phyloP scores from a whole-genome alignment of 2,888 invertebrate species.

The Limnephilus rhombicus region DNA sequence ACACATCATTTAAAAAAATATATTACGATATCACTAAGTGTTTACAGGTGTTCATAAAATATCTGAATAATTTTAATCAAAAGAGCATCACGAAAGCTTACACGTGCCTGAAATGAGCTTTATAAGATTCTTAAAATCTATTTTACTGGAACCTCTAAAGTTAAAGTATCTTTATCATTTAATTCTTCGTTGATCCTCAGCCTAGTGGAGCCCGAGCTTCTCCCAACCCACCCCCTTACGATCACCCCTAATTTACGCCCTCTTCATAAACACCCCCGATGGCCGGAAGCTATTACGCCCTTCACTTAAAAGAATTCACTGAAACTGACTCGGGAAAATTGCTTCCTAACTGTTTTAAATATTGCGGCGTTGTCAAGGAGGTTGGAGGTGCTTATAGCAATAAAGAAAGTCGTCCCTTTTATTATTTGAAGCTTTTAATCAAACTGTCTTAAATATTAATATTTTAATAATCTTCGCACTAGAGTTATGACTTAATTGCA shows the following conservation, averaged over 20 bases:
- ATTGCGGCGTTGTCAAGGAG: slow-evolving; percentile 22
- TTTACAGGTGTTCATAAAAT: neutral
- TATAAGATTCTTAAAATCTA: neutral
- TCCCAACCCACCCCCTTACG: neutral
- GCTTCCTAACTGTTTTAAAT: slow-evolving; percentile 55
- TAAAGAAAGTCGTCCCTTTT: neutral
- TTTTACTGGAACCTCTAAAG: neutral
- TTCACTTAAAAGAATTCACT: slow-evolving; percentile 50
- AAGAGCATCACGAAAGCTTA: neutral
- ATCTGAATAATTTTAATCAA: neutral
- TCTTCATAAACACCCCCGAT: slow-evolving; percentile 33
- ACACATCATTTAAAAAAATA: no score
- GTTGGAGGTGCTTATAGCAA: slow-evolving; percentile 4
- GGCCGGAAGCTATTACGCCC: slow-evolving; percentile 54
- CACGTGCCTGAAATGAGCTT: neutral
- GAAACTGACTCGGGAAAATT: slow-evolving; percentile 46
- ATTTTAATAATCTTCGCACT: neutral
- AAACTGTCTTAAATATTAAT: neutral
- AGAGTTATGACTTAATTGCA: neutral
- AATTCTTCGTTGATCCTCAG: slow-evolving; percentile 36
- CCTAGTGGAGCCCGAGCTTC: neutral
- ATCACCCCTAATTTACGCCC: slow-evolving; percentile 39
- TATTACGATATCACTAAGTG: neutral
- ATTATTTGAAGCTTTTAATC: neutral
- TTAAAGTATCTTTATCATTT: slow-evolving; percentile 4